Base-by-base conservation (phyloP, 2,888 invertebrate species). In the Agriotes lineatus region DNA sequence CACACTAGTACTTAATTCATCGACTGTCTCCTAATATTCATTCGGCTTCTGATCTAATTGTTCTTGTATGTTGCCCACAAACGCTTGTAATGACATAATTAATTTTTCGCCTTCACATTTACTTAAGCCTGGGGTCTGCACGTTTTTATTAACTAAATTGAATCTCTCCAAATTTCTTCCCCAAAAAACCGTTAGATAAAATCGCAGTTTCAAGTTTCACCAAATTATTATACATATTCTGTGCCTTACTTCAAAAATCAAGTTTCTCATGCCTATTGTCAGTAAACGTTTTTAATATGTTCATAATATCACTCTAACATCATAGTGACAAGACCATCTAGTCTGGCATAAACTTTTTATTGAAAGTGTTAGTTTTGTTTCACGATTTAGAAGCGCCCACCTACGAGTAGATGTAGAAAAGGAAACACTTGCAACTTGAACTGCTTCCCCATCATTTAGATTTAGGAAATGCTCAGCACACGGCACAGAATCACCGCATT, bases 161-260 rank as follows among this genome's bases (percentile, higher is more conserved):
- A 50, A 50, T 14, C 18, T 45, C 48, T 45, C 18, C 18, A 45
- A 45, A 45, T 12, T 45, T 45, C n/a, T n/a, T n/a, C n/a, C n/a
- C 16, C 48, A n/a, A 39, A 19, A 7, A 42, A 42, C 20, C 6
- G 39, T 20, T n/a, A 54, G 12, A 39, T 16, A 59, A 57, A 59
- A 59, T 59, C 16, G 42, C 25, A 42, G 42, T 59, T 67, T 70
- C 68, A n/a, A 72, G 65, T 72, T 69, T 72, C 37, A 44, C 44
- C 65, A 69, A 44, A 72, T 69, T 72, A 56, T 72, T 72, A 58
- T 63, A 72, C 64, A 72, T 68, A 71, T 71, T 71, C 57, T 20
- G 25, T 71, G 71, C 63, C 58, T 71, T 58, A 62, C 70, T 73
- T 67, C 67, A 39, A 50, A 71, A 73, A 73, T 70, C 69, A 71